phyloP scores from a whole-genome alignment of 2,113 vertebrate species.

The Notothenia coriiceps region DNA sequence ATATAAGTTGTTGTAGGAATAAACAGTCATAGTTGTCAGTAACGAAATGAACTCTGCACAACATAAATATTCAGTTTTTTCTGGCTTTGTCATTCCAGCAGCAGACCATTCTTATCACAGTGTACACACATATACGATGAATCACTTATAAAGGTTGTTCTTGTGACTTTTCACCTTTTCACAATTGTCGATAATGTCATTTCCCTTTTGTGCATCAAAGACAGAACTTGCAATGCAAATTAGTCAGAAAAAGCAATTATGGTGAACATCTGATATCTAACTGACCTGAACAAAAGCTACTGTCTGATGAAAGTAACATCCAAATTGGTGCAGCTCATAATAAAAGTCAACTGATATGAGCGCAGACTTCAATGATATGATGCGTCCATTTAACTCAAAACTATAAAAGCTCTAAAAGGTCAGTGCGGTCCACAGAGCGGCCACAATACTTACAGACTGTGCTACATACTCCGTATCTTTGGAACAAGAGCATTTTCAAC shows the following conservation, averaged over 20 bases:
- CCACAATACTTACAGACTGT: slow-evolving; percentile 40
- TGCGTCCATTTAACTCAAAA: slow-evolving; percentile 20
- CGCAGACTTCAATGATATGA: slow-evolving; percentile 2
- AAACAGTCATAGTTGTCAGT: background rate
- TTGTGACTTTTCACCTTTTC: background rate
- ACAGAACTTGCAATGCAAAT: background rate
- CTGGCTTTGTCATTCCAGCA: background rate
- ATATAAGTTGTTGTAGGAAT: too few relatives aligned
- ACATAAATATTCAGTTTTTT: too few relatives aligned
- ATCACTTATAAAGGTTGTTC: background rate
- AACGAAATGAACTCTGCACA: too few relatives aligned
- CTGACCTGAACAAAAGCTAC: background rate
- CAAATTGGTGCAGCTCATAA: slow-evolving; percentile 7
- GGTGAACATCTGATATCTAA: background rate
- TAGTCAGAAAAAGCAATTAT: background rate
- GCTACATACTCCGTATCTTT: slow-evolving; percentile 45
- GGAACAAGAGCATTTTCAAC: slow-evolving; percentile 50
- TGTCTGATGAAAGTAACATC: background rate
- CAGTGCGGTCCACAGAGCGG: slow-evolving; percentile 47
- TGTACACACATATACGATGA: background rate
- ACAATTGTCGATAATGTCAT: background rate
- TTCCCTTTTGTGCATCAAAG: background rate
- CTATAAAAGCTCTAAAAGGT: slow-evolving; percentile 38
- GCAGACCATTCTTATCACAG: background rate
- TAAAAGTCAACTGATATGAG: slow-evolving; percentile 15